Base-by-base conservation (phyloP, 2,888 invertebrate genomes). In the Drepanosiphum platanoidis region DNA sequence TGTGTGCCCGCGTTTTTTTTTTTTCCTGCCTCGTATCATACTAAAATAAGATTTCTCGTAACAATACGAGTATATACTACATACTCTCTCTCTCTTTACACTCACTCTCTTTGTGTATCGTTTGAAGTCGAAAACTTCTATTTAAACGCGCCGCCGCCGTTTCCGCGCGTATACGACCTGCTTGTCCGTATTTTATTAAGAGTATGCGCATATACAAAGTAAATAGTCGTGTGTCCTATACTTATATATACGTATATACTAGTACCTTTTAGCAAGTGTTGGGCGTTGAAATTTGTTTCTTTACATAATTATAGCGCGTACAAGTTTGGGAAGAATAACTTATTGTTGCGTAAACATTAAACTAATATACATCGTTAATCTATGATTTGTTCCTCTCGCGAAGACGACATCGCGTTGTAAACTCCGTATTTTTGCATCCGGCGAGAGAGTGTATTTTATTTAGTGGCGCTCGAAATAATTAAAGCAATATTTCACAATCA, bases 11-110 rank as follows among this genome's bases (percentile, higher is more conserved):
- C 27, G 27, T 46, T 46, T 72, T 15, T 27, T n/a, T 77, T 75
- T 52, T 61, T 78, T 36, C 39, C 30, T 64, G 42, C 52, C 52
- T 18, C 22, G 39, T 64, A 9, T 64, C 27, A 18, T 30, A 22
- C 58, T 58, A 36, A 81, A 81, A 81, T 70, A 39, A 70, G 81
- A 70, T 81, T 81, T 36, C 81, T 36, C 39, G 46, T 52, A 71
- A 81, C 39, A 18, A 58, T 27, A n/a, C n/a, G n/a, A n/a, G n/a
- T n/a, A n/a, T n/a, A n/a, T n/a, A n/a, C n/a, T n/a, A n/a, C n/a
- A n/a, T n/a, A 71, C 30, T 18, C 58, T 71, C 34, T 36, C 42
- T n/a, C 27, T n/a, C 2, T 0, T 34, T n/a, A n/a, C n/a, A n/a
- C n/a, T n/a, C n/a, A 18, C 15, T 46, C 79, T 39, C 27, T 52